These are phyloP conservation scores for Lysiphlebus fabarum DNA, from an alignment of 1,140 invertebrate genomes.

Conservation along the genomic window DNA sequence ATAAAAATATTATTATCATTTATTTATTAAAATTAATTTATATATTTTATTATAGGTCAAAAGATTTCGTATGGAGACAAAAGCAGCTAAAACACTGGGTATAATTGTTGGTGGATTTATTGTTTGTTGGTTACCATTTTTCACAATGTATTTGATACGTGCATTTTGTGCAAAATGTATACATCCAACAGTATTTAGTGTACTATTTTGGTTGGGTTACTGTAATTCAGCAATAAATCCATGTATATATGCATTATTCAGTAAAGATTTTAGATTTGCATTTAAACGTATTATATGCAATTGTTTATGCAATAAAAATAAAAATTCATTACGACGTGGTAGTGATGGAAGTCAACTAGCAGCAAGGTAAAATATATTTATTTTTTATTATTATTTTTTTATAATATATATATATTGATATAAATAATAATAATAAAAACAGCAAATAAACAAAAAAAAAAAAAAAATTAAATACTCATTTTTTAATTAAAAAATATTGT, in stretches of 20 bases:
- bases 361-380: constrained; percentile 45
- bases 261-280: constrained; percentile 86
- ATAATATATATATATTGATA: constrained; percentile 8
- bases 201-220: constrained; percentile 96
- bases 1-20: not conserved
- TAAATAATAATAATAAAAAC: not conserved
- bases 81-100: constrained; percentile 89
- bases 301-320: constrained; percentile 63
- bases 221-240: constrained; percentile 95
- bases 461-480: not conserved
- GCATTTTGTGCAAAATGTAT: constrained; percentile 81
- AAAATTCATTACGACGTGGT: constrained; percentile 56
- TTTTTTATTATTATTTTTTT: constrained; percentile 1
- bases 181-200: constrained; percentile 76
- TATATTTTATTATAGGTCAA: constrained; percentile 60
- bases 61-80: constrained; percentile 85
- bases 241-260: constrained; percentile 87
- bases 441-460: constrained; percentile 9
- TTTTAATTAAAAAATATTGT: too few relatives aligned
- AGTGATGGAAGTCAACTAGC: constrained; percentile 65
- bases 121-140: constrained; percentile 92
- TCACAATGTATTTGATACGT: constrained; percentile 85
- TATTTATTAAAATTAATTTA: constrained; percentile 1
- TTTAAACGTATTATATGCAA: constrained; percentile 89
- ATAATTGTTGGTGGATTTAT: constrained; percentile 94